Evolutionary conservation across 2,113 vertebrate species (phyloP), one percentile per base, ranked within the genome.

Genomic region (Oncorhynchus gorbuscha): DNA sequence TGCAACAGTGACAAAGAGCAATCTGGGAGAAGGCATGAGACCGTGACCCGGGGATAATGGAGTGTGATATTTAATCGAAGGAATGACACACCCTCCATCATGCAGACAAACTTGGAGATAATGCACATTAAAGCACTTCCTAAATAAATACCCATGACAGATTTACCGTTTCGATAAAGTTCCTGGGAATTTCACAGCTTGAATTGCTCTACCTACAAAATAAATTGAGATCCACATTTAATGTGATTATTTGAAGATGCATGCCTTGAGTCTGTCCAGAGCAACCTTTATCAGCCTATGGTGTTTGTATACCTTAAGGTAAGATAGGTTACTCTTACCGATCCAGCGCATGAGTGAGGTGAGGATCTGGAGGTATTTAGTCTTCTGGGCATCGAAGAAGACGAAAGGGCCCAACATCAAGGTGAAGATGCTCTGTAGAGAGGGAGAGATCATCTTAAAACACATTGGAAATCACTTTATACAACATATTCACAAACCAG

Each of bases 341-440:
- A 99, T 93, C 98, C 98, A 99, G 78, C 98, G 94, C 97, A 98
- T 98, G 59, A 98, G 88, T 0, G 98, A 99, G 0, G 98, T 99
- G 87, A 98, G 86, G 80, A 99, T 97, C 89, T 99, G 98, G 11
- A 99, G 96, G 73, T 99, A 99, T 83, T 99, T 99, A 61, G 97
- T 99, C 92, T 99, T 99, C 93, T 99, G 98, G 48, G 97, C 97
- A 0, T 93, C 97, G 86, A 99, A 99, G 92, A 99, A 99, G 74
- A 96, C 95, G 87, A 99, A 99, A 0, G 98, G 98, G 20, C 97
- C 98, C 71, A 99, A 84, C 13, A 96, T 83, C 11, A 99, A 81
- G 0, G 95, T 95, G 89, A 99, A 99, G 5, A 91, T 74, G 14
- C 91, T 92, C 97, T 99, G 90, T 85, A 66, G 73, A 80, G 3